Percentiles rank a stretch among this genome's conserved stretches.
phyloP scores from a whole-genome alignment of 2,797 vertebrate species.

The Acipenser transmontanus region DNA sequence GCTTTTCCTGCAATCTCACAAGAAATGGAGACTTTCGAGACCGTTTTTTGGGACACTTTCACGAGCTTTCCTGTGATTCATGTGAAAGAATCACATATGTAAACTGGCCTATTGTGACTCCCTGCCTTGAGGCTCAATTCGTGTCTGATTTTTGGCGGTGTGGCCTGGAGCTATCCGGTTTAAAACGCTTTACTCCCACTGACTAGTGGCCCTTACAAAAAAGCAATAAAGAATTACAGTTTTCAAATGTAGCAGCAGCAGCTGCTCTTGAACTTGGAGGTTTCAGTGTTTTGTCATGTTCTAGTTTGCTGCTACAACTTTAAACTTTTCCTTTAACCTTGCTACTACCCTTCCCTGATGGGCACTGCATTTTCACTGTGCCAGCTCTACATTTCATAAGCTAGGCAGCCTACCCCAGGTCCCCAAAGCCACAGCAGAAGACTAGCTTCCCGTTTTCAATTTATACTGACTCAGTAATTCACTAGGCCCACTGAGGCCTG shows the following conservation, averaged over 20 bases:
- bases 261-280: not conserved
- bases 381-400: conserved; percentile 28
- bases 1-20: too few species aligned
- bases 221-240: not conserved
- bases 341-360: conserved; percentile 12
- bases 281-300: accelerated
- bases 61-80: too few species aligned
- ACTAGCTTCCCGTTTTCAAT: conserved; percentile 60
- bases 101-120: too few species aligned
- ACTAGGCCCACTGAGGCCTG: conserved; percentile 37
- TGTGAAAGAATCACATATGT: too few species aligned
- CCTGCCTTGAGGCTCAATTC: too few species aligned
- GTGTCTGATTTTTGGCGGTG: not conserved
- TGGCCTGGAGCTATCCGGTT: not conserved
- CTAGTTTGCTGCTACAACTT: conserved; percentile 15
- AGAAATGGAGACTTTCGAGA: too few species aligned
- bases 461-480: conserved; percentile 67
- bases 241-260: not conserved
- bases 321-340: conserved; percentile 28
- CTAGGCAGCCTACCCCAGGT: conserved; percentile 22
- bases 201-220: not conserved
- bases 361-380: conserved; percentile 1
- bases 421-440: conserved; percentile 46
- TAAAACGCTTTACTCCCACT: not conserved
- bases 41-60: too few species aligned